Percentiles rank a stretch among this genome's conserved stretches.
phyloP scores from a whole-genome alignment of 2,797 vertebrate species.

The Anableps anableps region DNA sequence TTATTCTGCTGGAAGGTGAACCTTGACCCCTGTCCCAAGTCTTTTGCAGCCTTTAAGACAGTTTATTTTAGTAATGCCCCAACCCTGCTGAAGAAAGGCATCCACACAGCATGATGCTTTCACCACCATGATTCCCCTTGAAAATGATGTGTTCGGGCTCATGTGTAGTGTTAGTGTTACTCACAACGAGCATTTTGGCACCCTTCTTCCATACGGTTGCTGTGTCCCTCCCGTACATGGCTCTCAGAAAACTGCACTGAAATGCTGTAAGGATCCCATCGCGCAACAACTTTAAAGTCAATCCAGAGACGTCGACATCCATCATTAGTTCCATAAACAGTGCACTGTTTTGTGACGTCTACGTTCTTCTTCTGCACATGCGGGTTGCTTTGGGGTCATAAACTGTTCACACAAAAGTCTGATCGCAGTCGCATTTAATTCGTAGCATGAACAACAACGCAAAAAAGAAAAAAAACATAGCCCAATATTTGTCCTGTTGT shows the following conservation, averaged over 20 bases:
- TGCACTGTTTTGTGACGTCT: no score
- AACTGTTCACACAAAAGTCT: no score
- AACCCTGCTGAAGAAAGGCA: neutral
- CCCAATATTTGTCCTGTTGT: neutral
- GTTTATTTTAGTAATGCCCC: neutral
- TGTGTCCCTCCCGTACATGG: neutral
- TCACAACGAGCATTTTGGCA: neutral
- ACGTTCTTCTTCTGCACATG: no score
- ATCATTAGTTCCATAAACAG: no score
- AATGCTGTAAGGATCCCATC: no score
- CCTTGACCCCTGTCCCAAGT: neutral
- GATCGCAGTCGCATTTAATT: no score
- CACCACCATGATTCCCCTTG: neutral
- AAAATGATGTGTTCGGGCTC: neutral
- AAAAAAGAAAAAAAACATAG: neutral
- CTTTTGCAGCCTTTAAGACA: no score
- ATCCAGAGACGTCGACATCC: no score
- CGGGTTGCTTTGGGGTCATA: no score
- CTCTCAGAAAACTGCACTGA: neutral
- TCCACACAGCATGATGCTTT: neutral
- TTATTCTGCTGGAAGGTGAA: neutral
- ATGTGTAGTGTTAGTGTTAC: neutral
- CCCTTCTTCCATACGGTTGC: neutral
- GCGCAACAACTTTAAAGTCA: no score
- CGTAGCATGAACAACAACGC: no score